A percentile compares a stretch with the other conserved stretches of the same genome.
phyloP scores from a whole-genome alignment of 2,888 invertebrate species.

The Drymonia ruficornis region DNA sequence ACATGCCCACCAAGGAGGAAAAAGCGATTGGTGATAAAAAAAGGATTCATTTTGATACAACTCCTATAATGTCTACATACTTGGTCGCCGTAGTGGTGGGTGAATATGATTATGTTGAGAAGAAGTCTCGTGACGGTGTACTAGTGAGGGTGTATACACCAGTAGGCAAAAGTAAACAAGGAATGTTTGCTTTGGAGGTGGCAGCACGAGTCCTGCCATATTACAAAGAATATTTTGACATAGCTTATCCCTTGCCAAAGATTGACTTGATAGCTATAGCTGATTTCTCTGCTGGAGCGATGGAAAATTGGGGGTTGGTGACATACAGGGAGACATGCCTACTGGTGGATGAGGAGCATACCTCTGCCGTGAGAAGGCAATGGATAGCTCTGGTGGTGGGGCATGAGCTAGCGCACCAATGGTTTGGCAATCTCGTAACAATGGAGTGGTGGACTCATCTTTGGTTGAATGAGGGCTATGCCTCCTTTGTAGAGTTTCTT shows the following conservation, averaged over 20 bases:
- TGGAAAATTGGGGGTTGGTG: conserved; percentile 99
- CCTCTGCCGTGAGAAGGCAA: conserved; percentile 93
- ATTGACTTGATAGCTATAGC: conserved; percentile 98
- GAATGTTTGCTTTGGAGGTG: conserved; percentile 95
- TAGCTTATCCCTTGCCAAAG: conserved; percentile 97
- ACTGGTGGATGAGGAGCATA: conserved; percentile 95
- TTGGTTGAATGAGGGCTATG: conserved; percentile 98
- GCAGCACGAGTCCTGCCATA: conserved; percentile 96
- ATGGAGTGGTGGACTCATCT: conserved; percentile 99
- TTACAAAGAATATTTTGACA: conserved; percentile 97
- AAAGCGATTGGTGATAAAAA: conserved; percentile 75
- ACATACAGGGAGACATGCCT: conserved; percentile 97
- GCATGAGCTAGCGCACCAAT: conserved; percentile 98
- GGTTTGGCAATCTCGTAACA: conserved; percentile 99
- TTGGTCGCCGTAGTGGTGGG: conserved; percentile 97
- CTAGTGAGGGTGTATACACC: conserved; percentile 94
- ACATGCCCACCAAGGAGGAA: conserved; percentile 91
- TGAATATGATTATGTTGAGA: conserved; percentile 97
- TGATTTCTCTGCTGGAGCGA: conserved; percentile 97
- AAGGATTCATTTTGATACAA: conserved; percentile 90
- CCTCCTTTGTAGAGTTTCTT: conserved; percentile 97
- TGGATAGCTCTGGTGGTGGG: conserved; percentile 95
- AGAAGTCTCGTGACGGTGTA: conserved; percentile 92
- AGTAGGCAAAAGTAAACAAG: conserved; percentile 96
- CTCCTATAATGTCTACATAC: conserved; percentile 98